phyloP scores from a whole-genome alignment of 2,888 invertebrate genomes.

The Hipparchia semele region DNA sequence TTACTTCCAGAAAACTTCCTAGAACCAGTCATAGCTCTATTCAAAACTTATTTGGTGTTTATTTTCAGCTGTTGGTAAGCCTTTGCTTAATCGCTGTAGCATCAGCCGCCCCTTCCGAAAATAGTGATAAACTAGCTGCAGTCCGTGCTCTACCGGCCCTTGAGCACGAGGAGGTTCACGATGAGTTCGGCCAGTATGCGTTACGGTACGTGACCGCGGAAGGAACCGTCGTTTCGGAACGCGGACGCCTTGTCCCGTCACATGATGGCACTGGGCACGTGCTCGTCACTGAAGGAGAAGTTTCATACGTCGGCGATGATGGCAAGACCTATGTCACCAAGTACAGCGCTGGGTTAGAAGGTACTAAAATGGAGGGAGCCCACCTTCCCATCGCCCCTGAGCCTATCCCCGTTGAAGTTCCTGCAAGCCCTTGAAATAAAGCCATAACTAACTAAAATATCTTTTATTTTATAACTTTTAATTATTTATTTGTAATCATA shows the following conservation, averaged over 20 bases:
- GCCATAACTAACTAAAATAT: background rate
- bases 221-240: conserved; percentile 55
- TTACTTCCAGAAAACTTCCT: no score
- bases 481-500: no score
- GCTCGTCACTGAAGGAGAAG: conserved; percentile 58
- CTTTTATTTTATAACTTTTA: background rate
- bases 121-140: conserved; percentile 32
- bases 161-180: conserved; percentile 56
- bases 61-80: conserved; percentile 50
- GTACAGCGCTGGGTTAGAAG: conserved; percentile 58
- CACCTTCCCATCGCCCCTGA: conserved; percentile 54
- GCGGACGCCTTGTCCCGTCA: conserved; percentile 52
- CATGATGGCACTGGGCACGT: conserved; percentile 52
- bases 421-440: conserved; percentile 17
- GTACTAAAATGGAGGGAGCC: conserved; percentile 52
- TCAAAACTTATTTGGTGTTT: background rate
- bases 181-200: conserved; percentile 56
- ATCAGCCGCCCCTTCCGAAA: conserved; percentile 46
- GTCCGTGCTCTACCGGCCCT: conserved; percentile 45
- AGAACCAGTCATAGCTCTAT: no score
- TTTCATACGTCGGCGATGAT: conserved; percentile 58
- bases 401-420: conserved; percentile 47
- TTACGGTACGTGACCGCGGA: conserved; percentile 60
- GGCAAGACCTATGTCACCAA: conserved; percentile 61
- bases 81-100: conserved; percentile 48